Percentiles rank a stretch among this genome's conserved stretches.
phyloP scores from a whole-genome alignment of 2,113 vertebrate species.

The Cebidichthys violaceus region DNA sequence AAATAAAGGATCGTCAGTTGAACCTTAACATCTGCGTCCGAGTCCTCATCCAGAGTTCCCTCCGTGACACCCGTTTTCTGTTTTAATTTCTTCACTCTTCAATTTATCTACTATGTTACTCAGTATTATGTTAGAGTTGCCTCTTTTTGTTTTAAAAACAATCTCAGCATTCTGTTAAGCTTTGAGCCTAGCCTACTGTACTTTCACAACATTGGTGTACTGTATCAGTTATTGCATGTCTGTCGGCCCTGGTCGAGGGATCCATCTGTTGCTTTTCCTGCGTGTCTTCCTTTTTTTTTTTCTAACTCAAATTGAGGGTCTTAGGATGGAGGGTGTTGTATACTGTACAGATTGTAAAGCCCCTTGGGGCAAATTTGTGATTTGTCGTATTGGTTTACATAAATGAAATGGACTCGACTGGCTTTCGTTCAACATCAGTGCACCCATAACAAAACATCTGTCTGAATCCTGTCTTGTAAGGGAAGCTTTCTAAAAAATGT shows the following conservation, averaged over 20 bases:
- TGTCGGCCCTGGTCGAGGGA: background rate
- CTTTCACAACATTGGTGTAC: background rate
- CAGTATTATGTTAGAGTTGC: background rate
- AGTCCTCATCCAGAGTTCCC: too few relatives aligned
- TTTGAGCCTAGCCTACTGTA: background rate
- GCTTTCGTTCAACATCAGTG: background rate
- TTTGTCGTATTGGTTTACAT: background rate
- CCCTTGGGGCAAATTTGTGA: background rate
- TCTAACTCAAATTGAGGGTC: background rate
- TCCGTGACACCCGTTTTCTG: background rate
- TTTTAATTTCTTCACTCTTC: background rate
- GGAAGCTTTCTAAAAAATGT: slow-evolving; percentile 6
- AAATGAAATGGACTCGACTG: background rate
- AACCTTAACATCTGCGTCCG: too few relatives aligned
- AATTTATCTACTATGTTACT: background rate
- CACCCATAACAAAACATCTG: slow-evolving; percentile 9
- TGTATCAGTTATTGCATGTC: background rate
- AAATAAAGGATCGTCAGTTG: too few relatives aligned
- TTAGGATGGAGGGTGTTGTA: background rate
- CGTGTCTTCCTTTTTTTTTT: background rate
- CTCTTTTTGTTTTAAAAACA: background rate
- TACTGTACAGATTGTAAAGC: background rate
- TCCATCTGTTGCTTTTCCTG: background rate
- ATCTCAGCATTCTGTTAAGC: background rate
- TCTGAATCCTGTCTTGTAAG: slow-evolving; percentile 3